Percentiles rank a stretch among this genome's conserved stretches.
Evolutionary conservation across 92 coral and sea anemone species (phyloP).

Genomic region (Muricea muricata): DNA sequence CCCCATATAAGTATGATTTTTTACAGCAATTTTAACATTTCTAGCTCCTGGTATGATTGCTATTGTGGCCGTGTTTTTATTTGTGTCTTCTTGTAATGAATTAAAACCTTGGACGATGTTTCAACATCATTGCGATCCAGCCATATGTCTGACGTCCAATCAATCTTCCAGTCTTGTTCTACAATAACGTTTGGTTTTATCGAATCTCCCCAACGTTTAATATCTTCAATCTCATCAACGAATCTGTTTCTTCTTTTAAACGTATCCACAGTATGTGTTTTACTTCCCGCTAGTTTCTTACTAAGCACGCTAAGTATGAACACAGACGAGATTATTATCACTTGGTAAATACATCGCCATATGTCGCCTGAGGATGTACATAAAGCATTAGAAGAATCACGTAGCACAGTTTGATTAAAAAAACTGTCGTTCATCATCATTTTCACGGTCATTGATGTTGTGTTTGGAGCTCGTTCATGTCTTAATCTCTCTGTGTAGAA

Average conservation of each 20-base stretch:
- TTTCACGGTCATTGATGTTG: not conserved
- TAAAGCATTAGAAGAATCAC: not conserved
- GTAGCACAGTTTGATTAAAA: not conserved
- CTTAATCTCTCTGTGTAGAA: not conserved
- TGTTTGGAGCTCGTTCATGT: conserved; percentile 1
- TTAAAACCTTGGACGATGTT: conserved; percentile 22
- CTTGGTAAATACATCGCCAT: conserved; percentile 29
- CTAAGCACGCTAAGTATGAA: conserved; percentile 29
- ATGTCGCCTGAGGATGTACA: conserved; percentile 9
- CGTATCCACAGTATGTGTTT: not conserved
- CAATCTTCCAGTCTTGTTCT: conserved; percentile 45
- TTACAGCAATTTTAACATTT: no score
- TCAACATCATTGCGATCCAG: conserved; percentile 32
- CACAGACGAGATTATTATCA: conserved; percentile 18
- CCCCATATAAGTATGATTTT: not conserved
- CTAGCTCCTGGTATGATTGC: no score
- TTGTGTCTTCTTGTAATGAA: conserved; percentile 32
- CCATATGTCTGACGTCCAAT: conserved; percentile 48
- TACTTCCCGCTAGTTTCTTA: conserved; percentile 27
- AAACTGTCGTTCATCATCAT: not conserved
- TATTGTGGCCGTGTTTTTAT: not conserved
- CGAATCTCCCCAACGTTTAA: conserved; percentile 32
- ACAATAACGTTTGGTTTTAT: conserved; percentile 34
- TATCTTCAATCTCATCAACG: conserved; percentile 39
- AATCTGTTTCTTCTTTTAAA: conserved; percentile 36